Percentiles rank a stretch among this genome's conserved stretches.
These are phyloP conservation scores for Palythoa caribaeorum DNA, from an alignment of 92 coral and sea anemone genomes.

Conservation along the genomic window DNA sequence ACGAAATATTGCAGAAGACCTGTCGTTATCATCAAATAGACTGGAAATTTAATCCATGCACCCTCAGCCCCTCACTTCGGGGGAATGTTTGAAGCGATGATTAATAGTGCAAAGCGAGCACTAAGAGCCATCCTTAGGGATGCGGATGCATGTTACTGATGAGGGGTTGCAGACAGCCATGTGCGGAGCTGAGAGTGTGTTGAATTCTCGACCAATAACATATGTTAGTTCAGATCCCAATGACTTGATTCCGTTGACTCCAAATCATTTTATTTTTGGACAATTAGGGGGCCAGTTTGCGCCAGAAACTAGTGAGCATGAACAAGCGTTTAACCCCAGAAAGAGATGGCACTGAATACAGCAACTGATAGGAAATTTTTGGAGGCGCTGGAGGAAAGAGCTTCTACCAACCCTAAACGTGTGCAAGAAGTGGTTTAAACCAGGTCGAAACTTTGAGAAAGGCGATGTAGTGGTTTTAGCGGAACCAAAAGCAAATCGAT, in stretches of 20 bases:
- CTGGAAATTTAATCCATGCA: no score
- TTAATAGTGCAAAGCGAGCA: no score
- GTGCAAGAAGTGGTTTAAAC: slow-evolving; percentile 18
- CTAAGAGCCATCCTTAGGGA: slow-evolving; percentile 51
- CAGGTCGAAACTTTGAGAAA: neutral
- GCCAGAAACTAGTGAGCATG: slow-evolving; percentile 56
- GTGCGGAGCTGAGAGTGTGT: slow-evolving; percentile 63
- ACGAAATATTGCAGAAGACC: no score
- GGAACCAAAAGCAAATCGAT: neutral
- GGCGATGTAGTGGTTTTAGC: neutral
- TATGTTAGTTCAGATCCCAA: slow-evolving; percentile 43
- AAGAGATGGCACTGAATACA: slow-evolving; percentile 69
- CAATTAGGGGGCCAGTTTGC: slow-evolving; percentile 70
- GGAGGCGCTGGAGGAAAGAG: slow-evolving; percentile 72
- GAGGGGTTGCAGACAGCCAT: slow-evolving; percentile 59
- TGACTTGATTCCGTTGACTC: slow-evolving; percentile 44
- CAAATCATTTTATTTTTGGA: slow-evolving; percentile 51
- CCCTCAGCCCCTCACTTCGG: no score
- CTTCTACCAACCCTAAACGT: slow-evolving; percentile 55
- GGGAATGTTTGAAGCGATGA: no score
- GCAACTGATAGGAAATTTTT: slow-evolving; percentile 64
- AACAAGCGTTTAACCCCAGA: slow-evolving; percentile 54
- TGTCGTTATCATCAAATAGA: no score
- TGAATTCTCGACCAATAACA: slow-evolving; percentile 6
- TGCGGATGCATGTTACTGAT: slow-evolving; percentile 55